Percentiles rank a stretch among this genome's conserved stretches.
Conservation (phyloP, 2,888 invertebrate genomes). For the Augochlorella aurata region DNA sequence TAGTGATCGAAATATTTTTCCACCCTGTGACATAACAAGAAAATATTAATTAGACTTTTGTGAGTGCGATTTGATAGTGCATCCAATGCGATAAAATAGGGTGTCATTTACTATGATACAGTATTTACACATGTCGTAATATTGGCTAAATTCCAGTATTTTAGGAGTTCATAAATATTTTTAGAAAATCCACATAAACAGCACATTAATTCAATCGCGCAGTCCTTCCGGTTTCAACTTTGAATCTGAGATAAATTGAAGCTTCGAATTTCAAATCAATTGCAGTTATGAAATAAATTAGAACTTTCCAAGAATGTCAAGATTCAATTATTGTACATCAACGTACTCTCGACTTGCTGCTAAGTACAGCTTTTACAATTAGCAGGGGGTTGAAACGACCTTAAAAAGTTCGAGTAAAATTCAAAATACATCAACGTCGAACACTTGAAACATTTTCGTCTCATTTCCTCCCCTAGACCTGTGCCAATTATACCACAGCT, state of each 20-base stretch:
- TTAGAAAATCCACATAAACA: conserved; percentile 51
- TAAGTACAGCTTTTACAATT: not conserved
- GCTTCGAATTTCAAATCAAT: not conserved
- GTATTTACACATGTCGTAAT: conserved; percentile 33
- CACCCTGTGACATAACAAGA: not conserved
- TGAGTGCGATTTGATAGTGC: not conserved
- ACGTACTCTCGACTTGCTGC: too few relatives aligned
- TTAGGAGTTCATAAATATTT: conserved; percentile 59
- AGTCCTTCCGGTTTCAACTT: not conserved
- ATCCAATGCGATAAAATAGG: conserved; percentile 31
- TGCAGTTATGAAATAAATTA: not conserved
- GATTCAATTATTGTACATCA: too few relatives aligned
- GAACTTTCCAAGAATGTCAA: too few relatives aligned
- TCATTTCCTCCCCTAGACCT: not conserved
- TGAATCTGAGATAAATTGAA: not conserved
- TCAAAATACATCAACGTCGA: not conserved
- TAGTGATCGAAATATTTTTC: not conserved
- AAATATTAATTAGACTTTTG: conserved; percentile 2
- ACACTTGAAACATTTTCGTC: not conserved
- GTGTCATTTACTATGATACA: conserved; percentile 9
- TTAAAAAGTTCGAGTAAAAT: not conserved
- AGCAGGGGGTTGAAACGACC: not conserved
- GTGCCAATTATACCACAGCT: not conserved
- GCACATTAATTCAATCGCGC: conserved; percentile 15
- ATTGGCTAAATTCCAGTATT: conserved; percentile 61